Percentiles rank a stretch among this genome's conserved stretches.
phyloP scores from a whole-genome alignment of 2,797 vertebrate species.

The Echeneis naucrates region DNA sequence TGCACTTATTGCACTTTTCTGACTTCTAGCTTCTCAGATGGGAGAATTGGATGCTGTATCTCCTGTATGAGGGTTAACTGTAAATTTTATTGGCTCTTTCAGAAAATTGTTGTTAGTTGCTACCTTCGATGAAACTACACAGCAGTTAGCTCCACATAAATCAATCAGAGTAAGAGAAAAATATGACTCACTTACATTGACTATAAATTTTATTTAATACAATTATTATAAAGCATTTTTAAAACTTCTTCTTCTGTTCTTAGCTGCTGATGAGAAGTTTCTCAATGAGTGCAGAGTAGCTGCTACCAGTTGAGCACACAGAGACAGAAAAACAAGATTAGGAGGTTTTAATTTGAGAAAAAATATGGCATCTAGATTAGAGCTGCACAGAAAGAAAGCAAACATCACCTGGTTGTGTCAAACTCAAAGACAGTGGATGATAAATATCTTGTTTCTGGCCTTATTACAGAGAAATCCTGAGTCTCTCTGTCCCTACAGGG shows the following conservation, averaged over 20 bases:
- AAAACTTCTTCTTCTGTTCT: neutral
- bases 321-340: slow-evolving; percentile 1
- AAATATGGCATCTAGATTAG: neutral
- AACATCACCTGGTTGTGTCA: slow-evolving; percentile 61
- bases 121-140: no score
- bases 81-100: no score
- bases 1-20: neutral
- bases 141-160: neutral
- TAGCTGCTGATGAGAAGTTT: slow-evolving; percentile 2
- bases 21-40: neutral
- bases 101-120: no score
- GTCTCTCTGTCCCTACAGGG: slow-evolving; percentile 47
- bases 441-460: slow-evolving; percentile 63
- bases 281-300: slow-evolving; percentile 2
- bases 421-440: slow-evolving; percentile 40
- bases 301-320: neutral
- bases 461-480: slow-evolving; percentile 50
- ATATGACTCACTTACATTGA: no score
- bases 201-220: neutral
- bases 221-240: neutral
- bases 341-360: neutral
- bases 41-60: neutral
- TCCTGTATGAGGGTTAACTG: neutral
- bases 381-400: neutral
- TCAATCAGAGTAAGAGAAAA: no score